Evolutionary conservation across 2,113 vertebrate species (phyloP), one percentile per base, ranked within the genome.

Genomic region (Lethenteron camtschaticum): DNA sequence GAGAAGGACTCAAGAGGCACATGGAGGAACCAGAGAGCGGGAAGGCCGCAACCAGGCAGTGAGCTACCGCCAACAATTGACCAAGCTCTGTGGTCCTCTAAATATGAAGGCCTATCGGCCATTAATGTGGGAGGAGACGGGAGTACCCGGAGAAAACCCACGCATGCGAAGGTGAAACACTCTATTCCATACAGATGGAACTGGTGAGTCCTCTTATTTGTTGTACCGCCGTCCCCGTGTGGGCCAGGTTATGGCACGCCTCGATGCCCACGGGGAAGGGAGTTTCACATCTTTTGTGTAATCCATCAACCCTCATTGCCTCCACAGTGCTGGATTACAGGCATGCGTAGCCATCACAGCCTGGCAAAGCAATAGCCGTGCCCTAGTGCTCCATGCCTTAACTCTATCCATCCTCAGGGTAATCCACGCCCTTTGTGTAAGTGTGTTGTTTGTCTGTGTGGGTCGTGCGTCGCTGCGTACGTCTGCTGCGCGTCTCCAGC

Each of bases 401-500:
- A 76, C 0, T 0, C 73, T 68, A 59, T 71, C 57, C 70, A 72
- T 72, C 58, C 73, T 74, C 72, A 71, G 13, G 63, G 57, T 68
- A 77, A 69, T n/a, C 73, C 56, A 3, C 12, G 56, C 41, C 8
- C 5, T 69, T 12, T 12, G 11, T 10, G 4, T 16, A 11, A 8
- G 3, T 13, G 16, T 57, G 14, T 14, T 70, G 56, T 70, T 69
- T 57, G 4, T 59, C 20, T 60, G 4, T 55, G 2, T 63, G 12
- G 14, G 56, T 56, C 11, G 41, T 55, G 55, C 57, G 58, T 69
- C 13, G 75, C 68, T 74, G 68, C 18, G 1, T 75, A 55, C 68
- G 71, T 56, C 77, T 80, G 74, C 78, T 73, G 69, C 59, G 68
- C 78, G 71, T 70, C 75, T 72, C 58, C 81, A 99, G 94, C 0